Evolutionary conservation across 1,140 invertebrate species (phyloP), one percentile per base, ranked within the genome.

Genomic region (Drosophila navojoa): DNA sequence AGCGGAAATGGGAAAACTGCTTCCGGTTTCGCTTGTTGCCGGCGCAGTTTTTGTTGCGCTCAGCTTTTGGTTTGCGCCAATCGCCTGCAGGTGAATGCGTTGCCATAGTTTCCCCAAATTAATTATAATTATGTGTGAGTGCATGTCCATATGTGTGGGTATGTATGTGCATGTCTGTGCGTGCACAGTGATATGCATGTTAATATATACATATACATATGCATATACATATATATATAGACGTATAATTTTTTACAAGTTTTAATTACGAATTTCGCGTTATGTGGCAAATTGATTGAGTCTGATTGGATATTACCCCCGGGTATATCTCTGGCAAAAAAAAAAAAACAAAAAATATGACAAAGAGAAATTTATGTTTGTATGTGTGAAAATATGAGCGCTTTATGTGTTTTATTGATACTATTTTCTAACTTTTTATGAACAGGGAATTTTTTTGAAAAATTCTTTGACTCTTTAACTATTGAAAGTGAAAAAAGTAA

Each of bases 191-290:
- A 22, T 22, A 22, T 22, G 19, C 19, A 53, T 19, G 62, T 75
- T 78, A n/a, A 27, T 47, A 22, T 0, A 55, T 55, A 22, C 4
- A 40, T 35, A 3, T 11, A 11, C 13, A 50, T 25, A 13, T 22
- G n/a, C n/a, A n/a, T n/a, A n/a, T 47, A 22, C 0, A 55, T 55
- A 22, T 3, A 57, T 54, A 10, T 13, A 25, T n/a, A 27, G 3
- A n/a, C n/a, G 16, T 45, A 44, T 32, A 10, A 32, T 32, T 61
- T 60, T 59, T 64, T 44, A 11, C 66, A 27, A 50, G 29, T 69
- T 86, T 86, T 85, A 85, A 86, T 86, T 85, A 77, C 70, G 74
- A 75, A 71, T 69, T 86, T 79, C 63, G 68, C 49, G 47, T 44
- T 67, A 22, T 15, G 22, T 42, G 49, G 49, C 53, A 77, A 86